phyloP scores from a whole-genome alignment of 2,888 invertebrate genomes.

The Drosophila borealis region DNA sequence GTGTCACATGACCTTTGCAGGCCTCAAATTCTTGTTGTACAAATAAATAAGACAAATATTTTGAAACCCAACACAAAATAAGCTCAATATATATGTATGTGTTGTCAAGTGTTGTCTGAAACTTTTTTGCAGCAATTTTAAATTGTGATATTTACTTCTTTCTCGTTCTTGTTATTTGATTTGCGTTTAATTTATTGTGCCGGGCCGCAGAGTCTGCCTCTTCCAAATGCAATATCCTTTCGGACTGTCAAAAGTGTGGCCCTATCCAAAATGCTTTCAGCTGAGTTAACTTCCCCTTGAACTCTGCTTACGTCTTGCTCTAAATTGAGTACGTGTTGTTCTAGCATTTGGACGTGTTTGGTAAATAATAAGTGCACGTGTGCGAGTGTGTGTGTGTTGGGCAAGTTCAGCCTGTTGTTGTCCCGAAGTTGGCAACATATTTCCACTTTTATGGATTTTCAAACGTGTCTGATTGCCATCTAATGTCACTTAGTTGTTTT shows the following conservation, averaged over 20 bases:
- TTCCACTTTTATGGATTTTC: slow-evolving; percentile 75
- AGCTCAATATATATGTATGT: slow-evolving; percentile 36
- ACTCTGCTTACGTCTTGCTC: slow-evolving; percentile 46
- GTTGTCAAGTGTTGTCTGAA: slow-evolving; percentile 26
- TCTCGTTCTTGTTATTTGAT: slow-evolving; percentile 7
- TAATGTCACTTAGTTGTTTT: slow-evolving; percentile 66
- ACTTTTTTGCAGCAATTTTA: slow-evolving; percentile 20
- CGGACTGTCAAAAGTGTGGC: slow-evolving; percentile 38
- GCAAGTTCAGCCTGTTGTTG: slow-evolving; percentile 22
- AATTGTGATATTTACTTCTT: slow-evolving; percentile 14
- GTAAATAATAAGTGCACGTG: slow-evolving; percentile 71
- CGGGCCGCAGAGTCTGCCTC: slow-evolving; percentile 6
- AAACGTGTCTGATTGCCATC: slow-evolving; percentile 75
- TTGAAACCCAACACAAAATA: slow-evolving; percentile 37
- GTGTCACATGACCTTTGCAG: slow-evolving; percentile 53
- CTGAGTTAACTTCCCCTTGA: slow-evolving; percentile 16
- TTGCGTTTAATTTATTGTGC: slow-evolving; percentile 46
- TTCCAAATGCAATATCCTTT: slow-evolving; percentile 11
- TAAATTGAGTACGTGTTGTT: slow-evolving; percentile 78
- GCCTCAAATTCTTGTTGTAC: slow-evolving; percentile 25
- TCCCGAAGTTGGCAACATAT: slow-evolving; percentile 66
- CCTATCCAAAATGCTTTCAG: slow-evolving; percentile 32
- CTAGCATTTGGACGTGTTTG: slow-evolving; percentile 73
- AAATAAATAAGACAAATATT: slow-evolving; percentile 43
- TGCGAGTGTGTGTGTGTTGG: slow-evolving; percentile 28